Evolutionary conservation across 1,140 invertebrate genomes (phyloP).

Genomic region (Pinna nobilis): DNA sequence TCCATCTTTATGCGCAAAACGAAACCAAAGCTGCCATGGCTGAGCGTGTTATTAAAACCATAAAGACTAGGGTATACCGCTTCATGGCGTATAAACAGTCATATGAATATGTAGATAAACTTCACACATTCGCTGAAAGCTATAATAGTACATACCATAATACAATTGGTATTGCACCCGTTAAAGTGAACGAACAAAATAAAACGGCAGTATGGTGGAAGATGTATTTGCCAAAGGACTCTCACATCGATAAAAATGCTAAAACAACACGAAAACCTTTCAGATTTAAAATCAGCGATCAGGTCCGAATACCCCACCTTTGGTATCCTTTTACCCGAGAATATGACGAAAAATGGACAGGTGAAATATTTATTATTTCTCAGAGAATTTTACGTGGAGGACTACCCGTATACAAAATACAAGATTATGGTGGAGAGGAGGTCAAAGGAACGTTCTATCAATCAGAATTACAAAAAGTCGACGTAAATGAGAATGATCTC

Average conservation of each 20-base stretch:
- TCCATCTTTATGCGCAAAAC: slow-evolving; percentile 32
- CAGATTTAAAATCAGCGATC: slow-evolving; percentile 37
- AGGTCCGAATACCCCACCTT: slow-evolving; percentile 30
- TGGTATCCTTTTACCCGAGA: slow-evolving; percentile 30
- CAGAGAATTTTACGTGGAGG: slow-evolving; percentile 21
- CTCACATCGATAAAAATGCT: neutral
- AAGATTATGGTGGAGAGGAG: slow-evolving; percentile 26
- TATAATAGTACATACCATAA: neutral
- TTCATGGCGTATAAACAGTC: slow-evolving; percentile 15
- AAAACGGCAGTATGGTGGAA: slow-evolving; percentile 28
- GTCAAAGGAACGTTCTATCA: slow-evolving; percentile 40
- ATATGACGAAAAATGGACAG: slow-evolving; percentile 38
- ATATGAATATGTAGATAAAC: slow-evolving; percentile 1
- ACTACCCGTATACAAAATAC: slow-evolving; percentile 26
- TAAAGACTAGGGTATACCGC: slow-evolving; percentile 17
- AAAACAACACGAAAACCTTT: slow-evolving; percentile 24
- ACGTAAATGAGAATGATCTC: slow-evolving; percentile 8
- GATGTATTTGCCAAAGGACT: slow-evolving; percentile 37
- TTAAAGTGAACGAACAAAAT: neutral
- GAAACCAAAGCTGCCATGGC: slow-evolving; percentile 26
- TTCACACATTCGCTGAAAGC: neutral
- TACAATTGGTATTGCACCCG: slow-evolving; percentile 4
- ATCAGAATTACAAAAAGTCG: slow-evolving; percentile 39
- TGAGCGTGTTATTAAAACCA: slow-evolving; percentile 37
- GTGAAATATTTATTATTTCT: slow-evolving; percentile 34